These are phyloP conservation scores for Oreotrochilus melanogaster DNA, from an alignment of 2,113 vertebrate species.

Conservation along the genomic window DNA sequence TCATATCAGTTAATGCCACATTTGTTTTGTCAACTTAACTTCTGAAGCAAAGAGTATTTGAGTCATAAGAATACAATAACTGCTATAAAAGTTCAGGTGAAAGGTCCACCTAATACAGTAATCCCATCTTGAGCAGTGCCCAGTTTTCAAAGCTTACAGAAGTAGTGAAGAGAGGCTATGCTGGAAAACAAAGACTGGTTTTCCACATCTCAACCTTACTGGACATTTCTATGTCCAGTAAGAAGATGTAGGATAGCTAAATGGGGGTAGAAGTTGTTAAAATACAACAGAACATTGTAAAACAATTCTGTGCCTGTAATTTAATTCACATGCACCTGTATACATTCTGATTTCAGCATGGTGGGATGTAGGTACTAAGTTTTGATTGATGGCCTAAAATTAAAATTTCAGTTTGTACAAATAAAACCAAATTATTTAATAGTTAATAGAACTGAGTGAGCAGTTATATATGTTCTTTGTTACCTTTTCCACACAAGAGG, in stretches of 20 bases:
- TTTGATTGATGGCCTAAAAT: neutral
- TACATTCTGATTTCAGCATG: neutral
- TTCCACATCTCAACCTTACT: neutral
- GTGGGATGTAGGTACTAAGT: neutral
- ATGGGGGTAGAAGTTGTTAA: neutral
- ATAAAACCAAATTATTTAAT: neutral
- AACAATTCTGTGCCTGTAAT: neutral
- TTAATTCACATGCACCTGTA: neutral
- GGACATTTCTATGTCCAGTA: neutral
- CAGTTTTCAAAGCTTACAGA: neutral
- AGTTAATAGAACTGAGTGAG: neutral
- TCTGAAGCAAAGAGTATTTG: neutral
- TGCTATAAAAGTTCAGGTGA: neutral
- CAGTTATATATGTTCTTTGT: neutral
- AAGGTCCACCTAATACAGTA: neutral
- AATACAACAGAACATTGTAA: neutral
- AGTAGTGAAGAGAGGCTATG: neutral
- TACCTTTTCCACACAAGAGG: neutral
- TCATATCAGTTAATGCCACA: neutral
- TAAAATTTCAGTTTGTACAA: neutral
- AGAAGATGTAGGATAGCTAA: neutral
- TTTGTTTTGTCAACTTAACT: neutral
- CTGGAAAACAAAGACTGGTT: neutral
- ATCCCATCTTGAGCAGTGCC: neutral
- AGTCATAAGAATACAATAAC: neutral